Evolutionary conservation across 2,113 vertebrate species (phyloP).

Genomic region (Haemorhous mexicanus): DNA sequence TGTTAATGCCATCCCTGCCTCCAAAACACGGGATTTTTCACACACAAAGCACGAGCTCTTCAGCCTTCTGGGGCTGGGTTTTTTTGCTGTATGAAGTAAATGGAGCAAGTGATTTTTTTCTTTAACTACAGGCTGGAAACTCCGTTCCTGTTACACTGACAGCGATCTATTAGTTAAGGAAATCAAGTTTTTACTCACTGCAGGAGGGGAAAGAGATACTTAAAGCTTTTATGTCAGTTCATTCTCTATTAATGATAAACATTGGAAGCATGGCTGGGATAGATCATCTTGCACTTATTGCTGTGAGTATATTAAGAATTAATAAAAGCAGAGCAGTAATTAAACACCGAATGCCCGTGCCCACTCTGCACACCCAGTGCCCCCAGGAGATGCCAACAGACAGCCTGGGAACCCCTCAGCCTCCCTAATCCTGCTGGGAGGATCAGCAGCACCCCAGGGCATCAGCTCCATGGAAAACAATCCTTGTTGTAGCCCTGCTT

Average conservation of each 20-base stretch:
- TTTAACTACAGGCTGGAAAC: neutral
- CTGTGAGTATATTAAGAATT: neutral
- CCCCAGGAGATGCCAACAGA: neutral
- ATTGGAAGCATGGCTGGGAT: neutral
- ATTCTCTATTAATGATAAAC: constrained; percentile 1
- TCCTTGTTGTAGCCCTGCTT: rapidly evolving
- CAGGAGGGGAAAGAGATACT: neutral
- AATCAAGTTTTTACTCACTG: constrained; percentile 18
- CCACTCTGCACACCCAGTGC: neutral
- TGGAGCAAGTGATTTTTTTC: neutral
- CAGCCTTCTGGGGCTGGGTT: neutral
- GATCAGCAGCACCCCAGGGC: neutral
- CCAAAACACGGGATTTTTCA: neutral
- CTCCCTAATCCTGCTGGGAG: neutral
- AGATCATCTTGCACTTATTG: constrained; percentile 10
- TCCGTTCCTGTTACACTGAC: neutral
- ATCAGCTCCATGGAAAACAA: neutral
- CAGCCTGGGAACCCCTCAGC: neutral
- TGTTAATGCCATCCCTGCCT: neutral
- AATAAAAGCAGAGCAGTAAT: neutral
- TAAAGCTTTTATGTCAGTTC: neutral
- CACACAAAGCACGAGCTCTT: neutral
- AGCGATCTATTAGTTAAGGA: constrained; percentile 12
- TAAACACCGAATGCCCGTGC: neutral
- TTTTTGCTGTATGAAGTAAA: neutral